Evolutionary conservation across 2,797 vertebrate species (phyloP), one percentile per base, ranked within the genome.

Genomic region (Tachyglossus aculeatus): DNA sequence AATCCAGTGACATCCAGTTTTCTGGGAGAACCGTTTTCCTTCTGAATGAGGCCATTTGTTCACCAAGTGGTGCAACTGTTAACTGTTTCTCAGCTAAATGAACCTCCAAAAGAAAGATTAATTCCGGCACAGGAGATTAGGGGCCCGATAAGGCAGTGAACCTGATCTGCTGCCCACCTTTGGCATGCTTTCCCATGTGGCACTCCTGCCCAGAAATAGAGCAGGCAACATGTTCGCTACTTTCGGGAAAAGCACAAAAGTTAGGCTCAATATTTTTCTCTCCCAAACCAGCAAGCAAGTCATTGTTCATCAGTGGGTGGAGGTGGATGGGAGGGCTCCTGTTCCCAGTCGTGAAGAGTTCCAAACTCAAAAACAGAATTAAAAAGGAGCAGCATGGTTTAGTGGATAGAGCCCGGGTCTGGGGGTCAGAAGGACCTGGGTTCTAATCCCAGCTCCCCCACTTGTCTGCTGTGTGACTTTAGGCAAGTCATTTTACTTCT

Each of bases 1-100:
- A 93, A 95, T 93, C 92, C 94, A 91, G 89, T 90, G 91, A 92
- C 92, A 93, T 85, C 77, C 93, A 93, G 90, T 95, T 95, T 95
- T 90, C 90, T 88, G 76, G 83, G 86, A 88, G 77, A 85, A 90
- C 76, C 81, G 91, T 77, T 80, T 83, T 87, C 85, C 43, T 69
- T 36, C 36, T 91, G 90, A 86, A 91, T 88, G 83, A 93, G 85
- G 81, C 90, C 92, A 86, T 94, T 93, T 93, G 88, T 90, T 91
- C 83, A 12, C 80, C 65, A 82, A 82, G 71, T 79, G 54, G 61
- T 80, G 55, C 82, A 73, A 67, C 54, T 82, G 78, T 91, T 92
- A 91, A 88, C 88, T 60, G 81, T 82, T 90, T 78, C 57, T 63
- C 65, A 39, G 15, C 47, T 72, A 82, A 78, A 71, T n/a, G 22